These are phyloP conservation scores for Watersipora subatra DNA, from an alignment of 1,140 invertebrate species.

Conservation along the genomic window DNA sequence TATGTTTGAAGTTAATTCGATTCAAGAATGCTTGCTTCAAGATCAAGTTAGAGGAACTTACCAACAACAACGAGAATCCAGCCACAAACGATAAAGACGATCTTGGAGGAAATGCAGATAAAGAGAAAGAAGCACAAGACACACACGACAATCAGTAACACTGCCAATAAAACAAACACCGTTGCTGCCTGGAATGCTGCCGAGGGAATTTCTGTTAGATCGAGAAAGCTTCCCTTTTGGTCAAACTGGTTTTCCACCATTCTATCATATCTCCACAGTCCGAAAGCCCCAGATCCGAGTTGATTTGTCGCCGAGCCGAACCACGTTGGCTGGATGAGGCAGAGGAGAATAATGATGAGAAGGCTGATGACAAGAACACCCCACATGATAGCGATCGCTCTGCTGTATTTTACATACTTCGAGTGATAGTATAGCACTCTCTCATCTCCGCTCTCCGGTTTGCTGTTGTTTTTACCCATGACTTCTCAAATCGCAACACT, in stretches of 20 bases:
- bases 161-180: conserved; percentile 70
- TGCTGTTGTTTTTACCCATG: not conserved
- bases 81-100: conserved; percentile 79
- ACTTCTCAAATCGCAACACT: no score
- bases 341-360: conserved; percentile 82
- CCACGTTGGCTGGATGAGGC: conserved; percentile 90
- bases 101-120: conserved; percentile 84
- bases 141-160: conserved; percentile 66
- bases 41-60: no score
- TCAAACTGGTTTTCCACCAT: conserved; percentile 39
- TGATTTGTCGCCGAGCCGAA: conserved; percentile 62
- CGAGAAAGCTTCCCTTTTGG: conserved; percentile 68
- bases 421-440: conserved; percentile 18
- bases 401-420: conserved; percentile 85
- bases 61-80: conserved; percentile 43
- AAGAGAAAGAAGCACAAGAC: conserved; percentile 69
- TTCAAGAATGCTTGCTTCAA: no score
- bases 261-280: conserved; percentile 72
- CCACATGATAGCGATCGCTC: conserved; percentile 90
- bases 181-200: conserved; percentile 65
- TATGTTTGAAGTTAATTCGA: no score
- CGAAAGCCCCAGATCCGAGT: conserved; percentile 74
- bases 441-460: not conserved
- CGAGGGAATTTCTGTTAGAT: conserved; percentile 65
- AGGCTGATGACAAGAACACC: conserved; percentile 89